Base-by-base conservation (phyloP, 2,797 vertebrate genomes). In the Enteromius afrohamiltoni region DNA sequence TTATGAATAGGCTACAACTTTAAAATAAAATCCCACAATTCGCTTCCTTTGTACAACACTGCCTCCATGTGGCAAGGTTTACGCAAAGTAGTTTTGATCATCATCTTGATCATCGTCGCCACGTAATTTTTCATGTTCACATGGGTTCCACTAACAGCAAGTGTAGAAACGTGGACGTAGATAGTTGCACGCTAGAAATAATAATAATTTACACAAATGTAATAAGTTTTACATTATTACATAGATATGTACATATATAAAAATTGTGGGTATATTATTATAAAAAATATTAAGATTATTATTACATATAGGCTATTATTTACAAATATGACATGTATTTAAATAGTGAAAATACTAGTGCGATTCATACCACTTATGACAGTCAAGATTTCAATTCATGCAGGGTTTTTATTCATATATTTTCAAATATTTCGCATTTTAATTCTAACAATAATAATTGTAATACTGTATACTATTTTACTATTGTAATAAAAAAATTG, bases 21-120 rank as follows among this genome's bases (percentile, higher is more conserved):
- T 29, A 13, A 19, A 53, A n/a, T 23, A n/a, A 9, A 75, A 55
- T 6, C 2, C 6, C 42, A 19, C 2, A 55, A 55, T 10, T 6
- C 2, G 4, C 47, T 78, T 65, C 26, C 9, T 16, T 29, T 79
- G 49, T 67, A 67, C 45, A 65, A 65, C 64, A 79, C 77, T 68
- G 64, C 62, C 77, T 53, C 64, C 64, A 68, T 67, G 77, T 79
- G 77, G 60, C 4, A 13, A 21, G 3, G 1, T 10, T 4, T 40
- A 55, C 37, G 55, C 51, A 40, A 4, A 31, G 16, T 26, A 3
- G 6, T n/a, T 58, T 55, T 55, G 51, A 55, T 8, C 21, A 10
- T 55, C 19, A 53, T 53, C 53, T 55, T 55, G 6, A 3, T 37
- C 53, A 40, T n/a, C 49, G 13, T 76, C 29, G 11, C 21, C 6